Base-by-base conservation (phyloP, 1,140 invertebrate genomes). In the Chelonus insularis region DNA sequence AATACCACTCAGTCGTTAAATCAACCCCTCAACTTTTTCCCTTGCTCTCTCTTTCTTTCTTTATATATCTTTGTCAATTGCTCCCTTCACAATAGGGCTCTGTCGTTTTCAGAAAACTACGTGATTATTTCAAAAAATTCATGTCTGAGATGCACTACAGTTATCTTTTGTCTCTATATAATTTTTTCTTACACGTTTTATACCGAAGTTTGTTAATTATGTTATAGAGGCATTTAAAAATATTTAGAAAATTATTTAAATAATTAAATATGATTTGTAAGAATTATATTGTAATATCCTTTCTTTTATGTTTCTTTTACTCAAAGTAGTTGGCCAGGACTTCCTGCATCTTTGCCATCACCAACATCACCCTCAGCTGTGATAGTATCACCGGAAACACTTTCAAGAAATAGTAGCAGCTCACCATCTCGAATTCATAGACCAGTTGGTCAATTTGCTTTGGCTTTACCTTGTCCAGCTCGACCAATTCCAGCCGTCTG, bases 311-410 rank as follows among this genome's bases (percentile, higher is more conserved):
- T 50, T 58, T 12, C 54, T 54, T 45, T 43, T 29, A 68, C 70
- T 57, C 7, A 11, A 8, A 14, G 14, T 59, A 82, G 80, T 66
- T 82, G 80, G 80, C 80, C 80, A 64, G 77, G 80, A 70, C 63
- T 82, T 52, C 75, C 78, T 47, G 76, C 73, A 60, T 70, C 76
- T 0, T 69, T 89, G 50, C 88, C 89, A 23, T 90, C 89, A 37
- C 89, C 90, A 9, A 87, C 88, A 5, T 88, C 86, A 9, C 85
- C 87, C 9, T 86, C 84, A 56, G 87, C 88, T 21, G 85, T 89
- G n/a, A 84, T 91, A 63, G 89, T 90, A 59, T 90, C 88, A 29
- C 89, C 89, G 32, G 87, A 87, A 81, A 89, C 88, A 39, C 82
- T 89, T 55, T 85, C 87, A 70, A 81, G 84, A 73, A 82, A 84